A percentile compares a stretch with the other conserved stretches of the same genome.
Evolutionary conservation across 2,113 vertebrate genomes (phyloP).

Genomic region (mouse (Mus musculus)): GRCm39 chr16:45006501-45007000

Average conservation of each 20-base stretch:
- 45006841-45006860: neutral
- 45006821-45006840: no score
- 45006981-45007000: conserved; percentile 13
- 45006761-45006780: neutral
- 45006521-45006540: conserved; percentile 96
- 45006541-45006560: conserved; percentile 99
- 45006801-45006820: neutral
- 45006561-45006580: conserved; percentile 98
- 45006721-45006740: conserved; percentile 22
- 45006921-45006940: neutral
- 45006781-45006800: neutral
- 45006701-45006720: neutral
- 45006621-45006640: conserved; percentile 12
- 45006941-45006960: conserved; percentile 44
- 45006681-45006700: neutral
- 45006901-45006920: conserved; percentile 23
- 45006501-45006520: conserved; percentile 64
- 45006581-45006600: conserved; percentile 99
- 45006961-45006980: conserved; percentile 41
- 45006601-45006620: conserved; percentile 87
- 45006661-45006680: conserved; percentile 18
- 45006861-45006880: conserved; percentile 32
- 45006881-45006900: conserved; percentile 20
- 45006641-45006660: conserved; percentile 3
- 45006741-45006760: conserved; percentile 32